These are phyloP conservation scores for Acanthosepion pharaonis DNA, from an alignment of 2,888 invertebrate genomes.

Conservation along the genomic window DNA sequence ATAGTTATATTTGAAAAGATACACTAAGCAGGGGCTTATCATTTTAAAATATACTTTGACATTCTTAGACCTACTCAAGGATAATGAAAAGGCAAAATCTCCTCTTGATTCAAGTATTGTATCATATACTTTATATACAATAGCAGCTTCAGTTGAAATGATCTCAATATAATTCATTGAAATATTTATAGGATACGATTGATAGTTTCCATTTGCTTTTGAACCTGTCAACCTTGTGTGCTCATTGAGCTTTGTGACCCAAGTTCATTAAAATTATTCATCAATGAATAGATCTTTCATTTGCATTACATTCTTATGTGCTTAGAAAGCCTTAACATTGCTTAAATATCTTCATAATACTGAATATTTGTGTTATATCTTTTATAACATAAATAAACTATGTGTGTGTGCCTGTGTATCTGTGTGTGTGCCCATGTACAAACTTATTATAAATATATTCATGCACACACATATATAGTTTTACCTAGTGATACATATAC, in stretches of 20 bases:
- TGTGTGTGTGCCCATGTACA: neutral
- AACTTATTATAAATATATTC: no score
- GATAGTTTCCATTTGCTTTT: constrained; percentile 33
- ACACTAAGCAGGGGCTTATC: neutral
- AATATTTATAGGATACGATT: constrained; percentile 15
- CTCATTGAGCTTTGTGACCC: neutral
- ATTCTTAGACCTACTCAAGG: constrained; percentile 14
- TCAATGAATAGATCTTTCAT: constrained; percentile 33
- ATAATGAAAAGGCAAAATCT: constrained; percentile 33
- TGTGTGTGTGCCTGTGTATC: neutral
- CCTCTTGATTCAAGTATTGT: constrained; percentile 33
- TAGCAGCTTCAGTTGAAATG: neutral
- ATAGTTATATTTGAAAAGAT: neutral
- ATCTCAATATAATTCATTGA: constrained; percentile 33
- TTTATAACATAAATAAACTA: neutral
- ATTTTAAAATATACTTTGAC: constrained; percentile 33
- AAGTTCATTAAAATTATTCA: constrained; percentile 33
- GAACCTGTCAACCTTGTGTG: neutral
- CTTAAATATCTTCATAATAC: neutral
- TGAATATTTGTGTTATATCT: neutral
- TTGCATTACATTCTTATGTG: constrained; percentile 1
- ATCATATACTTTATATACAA: constrained; percentile 17
- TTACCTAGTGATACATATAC: neutral
- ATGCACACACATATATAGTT: neutral
- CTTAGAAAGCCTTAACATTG: neutral